Evolutionary conservation across 1,140 invertebrate species (phyloP).

Genomic region (Macrocentrus cingulum): DNA sequence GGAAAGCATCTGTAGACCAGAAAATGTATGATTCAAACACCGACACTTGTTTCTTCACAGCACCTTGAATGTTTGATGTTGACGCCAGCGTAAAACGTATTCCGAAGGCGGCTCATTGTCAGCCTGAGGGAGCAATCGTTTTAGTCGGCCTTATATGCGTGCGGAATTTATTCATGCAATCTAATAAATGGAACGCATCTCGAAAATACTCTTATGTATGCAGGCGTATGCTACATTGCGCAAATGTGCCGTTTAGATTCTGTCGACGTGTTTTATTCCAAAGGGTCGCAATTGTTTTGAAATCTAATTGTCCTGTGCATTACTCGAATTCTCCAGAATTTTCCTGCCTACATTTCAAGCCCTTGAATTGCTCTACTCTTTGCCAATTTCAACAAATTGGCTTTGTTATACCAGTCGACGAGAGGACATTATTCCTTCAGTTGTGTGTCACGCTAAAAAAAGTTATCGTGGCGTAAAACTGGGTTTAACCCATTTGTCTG

Average conservation of each 20-base stretch:
- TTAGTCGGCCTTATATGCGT: conserved; percentile 18
- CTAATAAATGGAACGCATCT: conserved; percentile 45
- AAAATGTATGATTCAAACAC: no score
- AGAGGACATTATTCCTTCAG: conserved; percentile 21
- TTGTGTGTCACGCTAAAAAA: conserved; percentile 18
- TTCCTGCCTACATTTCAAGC: no score
- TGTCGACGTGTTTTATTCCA: conserved; percentile 44
- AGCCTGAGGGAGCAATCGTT: not conserved
- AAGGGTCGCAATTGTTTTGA: conserved; percentile 18
- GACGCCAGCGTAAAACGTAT: no score
- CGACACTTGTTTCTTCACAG: no score
- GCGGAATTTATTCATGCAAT: conserved; percentile 49
- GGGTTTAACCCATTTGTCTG: conserved; percentile 29
- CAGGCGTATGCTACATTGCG: conserved; percentile 48
- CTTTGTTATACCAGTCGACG: conserved; percentile 18
- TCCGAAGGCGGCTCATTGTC: no score
- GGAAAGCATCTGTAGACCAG: no score
- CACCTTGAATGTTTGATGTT: no score
- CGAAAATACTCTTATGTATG: conserved; percentile 19
- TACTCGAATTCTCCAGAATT: no score
- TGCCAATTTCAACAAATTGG: conserved; percentile 20
- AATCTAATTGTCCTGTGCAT: conserved; percentile 12
- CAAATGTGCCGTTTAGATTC: conserved; percentile 52
- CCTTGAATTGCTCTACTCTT: conserved; percentile 7
- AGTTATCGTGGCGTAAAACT: conserved; percentile 30